Conservation (phyloP, 2,888 invertebrate genomes). For the Tetheella fluctuosa region DNA sequence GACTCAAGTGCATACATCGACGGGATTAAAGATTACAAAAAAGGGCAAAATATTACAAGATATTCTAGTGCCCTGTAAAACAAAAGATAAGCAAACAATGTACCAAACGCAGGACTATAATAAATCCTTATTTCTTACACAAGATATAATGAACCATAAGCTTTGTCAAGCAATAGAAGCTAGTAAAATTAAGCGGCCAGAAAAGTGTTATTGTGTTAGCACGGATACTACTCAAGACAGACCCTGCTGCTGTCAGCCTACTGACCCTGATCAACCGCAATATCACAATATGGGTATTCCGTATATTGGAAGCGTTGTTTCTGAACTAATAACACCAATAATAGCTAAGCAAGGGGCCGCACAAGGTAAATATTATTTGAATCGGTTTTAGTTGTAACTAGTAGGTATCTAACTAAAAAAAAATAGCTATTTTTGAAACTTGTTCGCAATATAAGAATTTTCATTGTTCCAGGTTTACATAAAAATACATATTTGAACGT, state of each 20-base stretch:
- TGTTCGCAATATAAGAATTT: too few relatives aligned
- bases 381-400: not conserved
- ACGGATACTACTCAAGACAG: slow-evolving; percentile 57
- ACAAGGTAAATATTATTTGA: slow-evolving; percentile 31
- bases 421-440: too few relatives aligned
- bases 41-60: too few relatives aligned
- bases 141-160: slow-evolving; percentile 16
- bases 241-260: slow-evolving; percentile 49
- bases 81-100: not conserved
- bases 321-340: slow-evolving; percentile 47
- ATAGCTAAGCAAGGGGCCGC: slow-evolving; percentile 41
- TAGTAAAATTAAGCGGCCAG: slow-evolving; percentile 13
- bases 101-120: not conserved
- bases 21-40: slow-evolving; percentile 23
- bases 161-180: slow-evolving; percentile 22
- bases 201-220: slow-evolving; percentile 25
- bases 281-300: slow-evolving; percentile 16
- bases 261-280: slow-evolving; percentile 12
- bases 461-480: not conserved
- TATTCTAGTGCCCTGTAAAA: not conserved
- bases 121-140: not conserved
- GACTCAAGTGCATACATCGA: not conserved
- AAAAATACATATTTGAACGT: slow-evolving; percentile 19
- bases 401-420: too few relatives aligned
- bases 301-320: slow-evolving; percentile 33